Conservation (phyloP, 2,113 vertebrate species). For the Rhegmatorhina hoffmannsi region DNA sequence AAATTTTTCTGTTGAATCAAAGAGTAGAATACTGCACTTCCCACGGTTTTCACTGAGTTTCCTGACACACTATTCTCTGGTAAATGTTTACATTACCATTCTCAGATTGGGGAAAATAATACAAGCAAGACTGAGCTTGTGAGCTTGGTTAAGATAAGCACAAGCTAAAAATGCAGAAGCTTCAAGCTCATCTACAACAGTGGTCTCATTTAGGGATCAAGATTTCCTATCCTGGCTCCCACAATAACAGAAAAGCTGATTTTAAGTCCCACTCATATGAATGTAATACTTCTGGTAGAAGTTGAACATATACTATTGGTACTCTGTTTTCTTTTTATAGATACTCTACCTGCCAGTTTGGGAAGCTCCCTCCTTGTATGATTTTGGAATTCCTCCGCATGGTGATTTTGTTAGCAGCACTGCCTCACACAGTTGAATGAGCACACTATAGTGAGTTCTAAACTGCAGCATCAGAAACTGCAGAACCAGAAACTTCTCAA, state of each 20-base stretch:
- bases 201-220: background rate
- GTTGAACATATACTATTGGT: rapidly evolving
- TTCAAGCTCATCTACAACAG: background rate
- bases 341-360: background rate
- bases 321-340: background rate
- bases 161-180: background rate
- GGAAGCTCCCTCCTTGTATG: background rate
- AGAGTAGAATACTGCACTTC: background rate
- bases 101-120: background rate
- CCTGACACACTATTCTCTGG: background rate
- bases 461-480: background rate
- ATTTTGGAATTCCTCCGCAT: background rate
- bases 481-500: background rate
- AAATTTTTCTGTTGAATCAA: background rate
- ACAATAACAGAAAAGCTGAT: background rate
- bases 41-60: background rate
- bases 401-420: background rate
- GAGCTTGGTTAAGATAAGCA: background rate
- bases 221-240: background rate
- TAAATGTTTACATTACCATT: background rate
- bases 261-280: background rate
- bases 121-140: background rate
- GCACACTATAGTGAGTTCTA: rapidly evolving
- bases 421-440: background rate
- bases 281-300: background rate